Base-by-base conservation (phyloP, 2,113 vertebrate species). In the Dolichotis patagonum region DNA sequence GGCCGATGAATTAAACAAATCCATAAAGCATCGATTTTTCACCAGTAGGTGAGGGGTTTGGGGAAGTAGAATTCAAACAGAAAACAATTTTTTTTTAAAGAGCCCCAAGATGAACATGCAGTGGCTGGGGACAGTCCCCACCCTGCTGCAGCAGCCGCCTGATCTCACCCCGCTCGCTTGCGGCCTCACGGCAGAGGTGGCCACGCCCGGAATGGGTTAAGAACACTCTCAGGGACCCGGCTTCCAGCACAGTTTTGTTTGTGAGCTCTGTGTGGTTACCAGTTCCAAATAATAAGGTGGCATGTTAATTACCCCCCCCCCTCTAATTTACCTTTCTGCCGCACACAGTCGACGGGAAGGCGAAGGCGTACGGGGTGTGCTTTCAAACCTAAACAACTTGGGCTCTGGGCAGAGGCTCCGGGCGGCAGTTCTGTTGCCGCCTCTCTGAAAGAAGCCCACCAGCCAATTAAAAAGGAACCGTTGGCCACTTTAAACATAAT, bases 31-130 rank as follows among this genome's bases (percentile, higher is more conserved):
- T 2, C 32, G 62, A 30, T 75, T 85, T 86, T 62, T 88, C 77
- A 60, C 73, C 46, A 1, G 81, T n/a, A 43, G 94, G 85, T 69
- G 77, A 92, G 56, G 77, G 58, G 32, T 86, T 77, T 89, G 16
- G 77, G 86, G 92, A 95, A 95, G 82, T 69, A 49, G 73, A 90
- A 93, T 89, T 82, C 80, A 96, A 92, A 85, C 75, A 91, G 85
- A 60, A 84, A 89, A 56, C 84, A 19, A 32, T 8, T 3, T 24
- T 22, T 22, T 14, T n/a, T n/a, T 28, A 28, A 41, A 22, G 84
- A 80, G 52, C 54, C 19, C 52, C 3, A 16, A 28, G 2, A 38
- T 54, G 84, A 24, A 28, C 32, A 8, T 8, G 28, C 63, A 0
- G 41, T 28, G 32, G 71, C 58, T 10, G 71, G 75, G 65, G 38